Percentiles rank a stretch among this genome's conserved stretches.
Conservation (phyloP, 2,797 vertebrate species). For the Pseudochirops cupreus region DNA sequence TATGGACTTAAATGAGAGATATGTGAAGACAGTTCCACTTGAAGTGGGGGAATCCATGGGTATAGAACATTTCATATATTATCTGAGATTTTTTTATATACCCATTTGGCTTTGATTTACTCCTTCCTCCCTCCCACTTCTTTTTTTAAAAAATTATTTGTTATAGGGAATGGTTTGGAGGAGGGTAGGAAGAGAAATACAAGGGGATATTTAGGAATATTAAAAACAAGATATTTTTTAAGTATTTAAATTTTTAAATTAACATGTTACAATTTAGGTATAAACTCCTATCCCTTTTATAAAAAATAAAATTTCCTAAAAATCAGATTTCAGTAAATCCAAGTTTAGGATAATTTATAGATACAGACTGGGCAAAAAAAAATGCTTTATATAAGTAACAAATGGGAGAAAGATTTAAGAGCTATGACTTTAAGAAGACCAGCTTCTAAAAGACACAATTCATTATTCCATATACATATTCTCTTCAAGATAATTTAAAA, state of each 20-base stretch:
- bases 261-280: conserved; percentile 5
- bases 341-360: conserved; percentile 38
- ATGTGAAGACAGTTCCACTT: background rate
- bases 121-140: background rate
- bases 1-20: background rate
- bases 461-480: background rate
- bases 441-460: background rate
- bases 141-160: background rate
- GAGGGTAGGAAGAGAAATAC: background rate
- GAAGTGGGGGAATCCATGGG: background rate
- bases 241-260: background rate
- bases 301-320: conserved; percentile 48
- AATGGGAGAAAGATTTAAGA: conserved; percentile 22
- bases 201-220: background rate
- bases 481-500: background rate
- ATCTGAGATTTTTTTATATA: background rate
- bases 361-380: conserved; percentile 39
- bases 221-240: background rate
- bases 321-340: conserved; percentile 21
- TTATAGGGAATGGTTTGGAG: background rate
- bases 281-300: background rate
- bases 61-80: background rate
- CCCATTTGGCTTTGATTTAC: background rate
- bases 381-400: background rate
- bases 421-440: background rate